These are phyloP conservation scores for Heloderma charlesbogerti DNA, from an alignment of 2,113 vertebrate species.

Conservation along the genomic window DNA sequence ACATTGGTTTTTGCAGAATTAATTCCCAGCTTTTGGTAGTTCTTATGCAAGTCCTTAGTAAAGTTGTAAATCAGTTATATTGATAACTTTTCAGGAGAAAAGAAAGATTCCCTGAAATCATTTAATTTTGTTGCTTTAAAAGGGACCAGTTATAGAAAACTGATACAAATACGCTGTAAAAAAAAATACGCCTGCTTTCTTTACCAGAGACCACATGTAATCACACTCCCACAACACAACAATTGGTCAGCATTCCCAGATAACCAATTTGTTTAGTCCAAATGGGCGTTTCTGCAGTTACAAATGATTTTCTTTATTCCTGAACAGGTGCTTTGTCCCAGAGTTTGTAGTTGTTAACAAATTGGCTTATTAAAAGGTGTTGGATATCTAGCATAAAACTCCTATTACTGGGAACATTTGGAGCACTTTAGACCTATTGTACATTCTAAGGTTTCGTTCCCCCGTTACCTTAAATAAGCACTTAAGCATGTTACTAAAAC, in stretches of 20 bases:
- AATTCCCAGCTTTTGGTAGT: background rate
- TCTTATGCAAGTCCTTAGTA: background rate
- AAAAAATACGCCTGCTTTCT: background rate
- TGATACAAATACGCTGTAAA: background rate
- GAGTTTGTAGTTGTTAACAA: slow-evolving; percentile 6
- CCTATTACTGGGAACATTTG: background rate
- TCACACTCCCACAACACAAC: background rate
- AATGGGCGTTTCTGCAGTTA: background rate
- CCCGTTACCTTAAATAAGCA: background rate
- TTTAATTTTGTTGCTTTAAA: background rate
- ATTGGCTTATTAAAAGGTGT: background rate
- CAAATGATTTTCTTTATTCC: background rate
- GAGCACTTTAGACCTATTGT: background rate
- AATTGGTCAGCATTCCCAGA: background rate
- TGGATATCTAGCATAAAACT: background rate
- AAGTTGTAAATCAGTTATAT: background rate
- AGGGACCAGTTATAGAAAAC: background rate
- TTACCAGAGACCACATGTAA: background rate
- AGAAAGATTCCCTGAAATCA: background rate
- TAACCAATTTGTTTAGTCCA: background rate
- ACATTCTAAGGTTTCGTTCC: background rate
- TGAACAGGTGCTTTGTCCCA: slow-evolving; percentile 5
- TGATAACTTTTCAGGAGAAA: background rate
- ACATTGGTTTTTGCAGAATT: background rate
- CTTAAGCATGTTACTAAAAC: slow-evolving; percentile 11